A percentile compares a stretch with the other conserved stretches of the same genome.
Evolutionary conservation across 1,140 invertebrate species (phyloP).

Genomic region (Trichonephila clavata): DNA sequence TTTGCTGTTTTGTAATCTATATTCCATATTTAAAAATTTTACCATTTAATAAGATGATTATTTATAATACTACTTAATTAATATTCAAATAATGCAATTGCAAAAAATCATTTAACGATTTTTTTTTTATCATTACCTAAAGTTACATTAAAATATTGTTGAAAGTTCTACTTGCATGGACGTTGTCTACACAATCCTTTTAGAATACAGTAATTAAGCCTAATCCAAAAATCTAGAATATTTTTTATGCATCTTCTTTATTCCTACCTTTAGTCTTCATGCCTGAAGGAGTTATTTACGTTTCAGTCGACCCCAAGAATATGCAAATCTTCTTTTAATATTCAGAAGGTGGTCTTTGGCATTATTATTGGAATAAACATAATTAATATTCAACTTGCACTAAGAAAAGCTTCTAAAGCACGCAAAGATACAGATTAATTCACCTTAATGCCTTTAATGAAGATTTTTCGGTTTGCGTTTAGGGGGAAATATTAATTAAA

Average conservation of each 20-base stretch:
- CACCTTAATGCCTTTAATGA: conserved; percentile 37
- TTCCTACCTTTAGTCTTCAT: background rate
- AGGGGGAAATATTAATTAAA: conserved; percentile 61
- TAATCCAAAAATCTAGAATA: background rate
- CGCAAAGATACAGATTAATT: conserved; percentile 30
- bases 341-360: background rate
- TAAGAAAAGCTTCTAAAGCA: background rate
- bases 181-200: background rate
- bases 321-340: conserved; percentile 28
- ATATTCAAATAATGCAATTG: too few relatives aligned
- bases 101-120: too few relatives aligned
- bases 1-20: too few relatives aligned
- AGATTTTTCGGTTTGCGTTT: conserved; percentile 36
- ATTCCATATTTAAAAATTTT: too few relatives aligned
- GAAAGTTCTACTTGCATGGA: background rate
- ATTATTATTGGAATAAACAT: conserved; percentile 42
- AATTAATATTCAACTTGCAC: conserved; percentile 42
- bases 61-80: too few relatives aligned
- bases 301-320: background rate
- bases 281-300: conserved; percentile 7
- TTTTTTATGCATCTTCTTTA: background rate
- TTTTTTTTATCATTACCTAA: too few relatives aligned
- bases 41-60: too few relatives aligned
- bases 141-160: background rate
- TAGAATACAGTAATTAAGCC: background rate